A percentile compares a stretch with the other conserved stretches of the same genome.
Evolutionary conservation across 2,797 vertebrate species (phyloP).

Genomic region (Lates japonicus): DNA sequence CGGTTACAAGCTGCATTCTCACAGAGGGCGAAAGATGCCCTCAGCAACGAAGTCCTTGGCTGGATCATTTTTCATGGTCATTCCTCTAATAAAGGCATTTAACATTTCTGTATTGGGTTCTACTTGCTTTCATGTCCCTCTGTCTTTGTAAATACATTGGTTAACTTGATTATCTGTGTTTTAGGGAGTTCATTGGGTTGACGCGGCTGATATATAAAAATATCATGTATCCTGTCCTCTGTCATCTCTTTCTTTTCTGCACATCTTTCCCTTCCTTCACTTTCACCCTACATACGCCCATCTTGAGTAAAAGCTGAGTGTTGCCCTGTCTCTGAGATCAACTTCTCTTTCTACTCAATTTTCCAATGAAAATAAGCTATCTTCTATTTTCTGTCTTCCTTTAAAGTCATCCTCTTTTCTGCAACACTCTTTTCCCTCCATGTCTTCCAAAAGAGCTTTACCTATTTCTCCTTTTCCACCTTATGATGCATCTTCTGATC

Average conservation of each 20-base stretch:
- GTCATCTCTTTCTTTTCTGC: no score
- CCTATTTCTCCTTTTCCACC: neutral
- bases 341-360: neutral
- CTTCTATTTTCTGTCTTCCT: neutral
- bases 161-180: no score
- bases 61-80: no score
- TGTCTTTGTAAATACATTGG: no score
- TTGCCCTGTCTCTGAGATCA: neutral
- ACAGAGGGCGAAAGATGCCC: no score
- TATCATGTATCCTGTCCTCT: neutral
- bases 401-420: neutral
- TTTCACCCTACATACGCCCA: neutral
- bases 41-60: no score
- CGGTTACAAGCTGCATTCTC: no score
- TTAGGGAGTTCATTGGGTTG: no score
- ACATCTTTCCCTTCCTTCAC: neutral
- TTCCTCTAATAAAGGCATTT: no score
- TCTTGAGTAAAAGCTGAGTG: neutral
- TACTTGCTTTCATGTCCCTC: no score
- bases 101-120: no score
- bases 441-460: neutral
- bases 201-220: no score
- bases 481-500: neutral
- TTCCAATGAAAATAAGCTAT: neutral
- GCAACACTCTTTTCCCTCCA: neutral